phyloP scores from a whole-genome alignment of 2,113 vertebrate species.

The Blennius ocellaris region DNA sequence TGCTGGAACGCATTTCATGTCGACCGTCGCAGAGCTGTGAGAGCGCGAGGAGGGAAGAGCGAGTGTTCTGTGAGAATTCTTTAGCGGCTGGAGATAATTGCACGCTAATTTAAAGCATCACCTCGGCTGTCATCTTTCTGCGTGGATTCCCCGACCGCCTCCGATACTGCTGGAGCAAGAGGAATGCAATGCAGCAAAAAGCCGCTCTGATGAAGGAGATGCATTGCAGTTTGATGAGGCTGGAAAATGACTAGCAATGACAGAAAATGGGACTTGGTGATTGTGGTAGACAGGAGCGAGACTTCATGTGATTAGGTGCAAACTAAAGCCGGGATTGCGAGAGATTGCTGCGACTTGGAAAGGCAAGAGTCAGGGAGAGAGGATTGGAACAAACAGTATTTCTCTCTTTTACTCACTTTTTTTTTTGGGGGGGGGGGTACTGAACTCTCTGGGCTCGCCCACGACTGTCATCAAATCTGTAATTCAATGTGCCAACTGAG shows the following conservation, averaged over 20 bases:
- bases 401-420: conserved; percentile 24
- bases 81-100: conserved; percentile 27
- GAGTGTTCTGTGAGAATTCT: conserved; percentile 10
- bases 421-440: not conserved
- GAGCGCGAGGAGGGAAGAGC: not conserved
- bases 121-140: not conserved
- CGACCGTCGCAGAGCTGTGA: not conserved
- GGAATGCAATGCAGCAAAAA: conserved; percentile 26
- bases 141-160: conserved; percentile 11
- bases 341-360: conserved; percentile 66
- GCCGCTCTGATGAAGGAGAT: conserved; percentile 40
- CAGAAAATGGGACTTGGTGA: conserved; percentile 70
- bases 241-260: conserved; percentile 71
- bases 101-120: conserved; percentile 30
- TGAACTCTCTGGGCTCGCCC: conserved; percentile 52
- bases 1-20: not conserved
- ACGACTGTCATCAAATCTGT: conserved; percentile 55
- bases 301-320: conserved; percentile 71
- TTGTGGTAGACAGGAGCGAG: conserved; percentile 70
- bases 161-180: conserved; percentile 18
- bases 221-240: conserved; percentile 61
- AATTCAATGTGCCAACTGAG: conserved; percentile 45
- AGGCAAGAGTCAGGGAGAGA: conserved; percentile 23
- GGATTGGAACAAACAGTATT: conserved; percentile 65
- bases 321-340: conserved; percentile 61